A percentile compares a stretch with the other conserved stretches of the same genome.
Conservation (phyloP, 2,113 vertebrate species). For the Sylvicapra grimmia region DNA sequence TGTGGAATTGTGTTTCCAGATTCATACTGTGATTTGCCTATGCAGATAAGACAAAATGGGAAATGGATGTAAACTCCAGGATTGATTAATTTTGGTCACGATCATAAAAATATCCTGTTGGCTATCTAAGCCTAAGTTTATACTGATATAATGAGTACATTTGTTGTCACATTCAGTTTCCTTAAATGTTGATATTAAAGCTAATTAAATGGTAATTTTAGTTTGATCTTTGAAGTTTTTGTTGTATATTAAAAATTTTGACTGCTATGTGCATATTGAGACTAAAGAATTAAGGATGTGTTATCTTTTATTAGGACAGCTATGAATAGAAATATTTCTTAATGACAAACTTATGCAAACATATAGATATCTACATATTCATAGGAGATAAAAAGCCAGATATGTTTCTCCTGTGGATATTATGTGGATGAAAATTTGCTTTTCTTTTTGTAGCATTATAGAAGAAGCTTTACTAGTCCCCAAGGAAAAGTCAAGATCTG, state of each 20-base stretch:
- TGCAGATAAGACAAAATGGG: not conserved
- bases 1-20: not conserved
- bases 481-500: constrained; percentile 66
- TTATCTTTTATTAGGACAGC: not conserved
- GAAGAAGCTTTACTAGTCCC: constrained; percentile 59
- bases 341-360: constrained; percentile 14
- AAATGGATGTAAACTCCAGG: not conserved
- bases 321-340: not conserved
- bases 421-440: constrained; percentile 60
- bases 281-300: not conserved
- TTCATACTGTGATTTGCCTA: not conserved
- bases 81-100: not conserved
- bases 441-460: constrained; percentile 40
- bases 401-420: constrained; percentile 43
- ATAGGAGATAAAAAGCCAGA: not conserved
- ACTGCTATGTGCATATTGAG: not conserved
- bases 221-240: not conserved
- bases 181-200: not conserved
- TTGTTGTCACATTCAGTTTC: not conserved
- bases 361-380: not conserved
- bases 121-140: not conserved
- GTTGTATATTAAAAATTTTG: not conserved
- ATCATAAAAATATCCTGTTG: not conserved
- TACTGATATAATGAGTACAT: not conserved
- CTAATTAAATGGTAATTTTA: not conserved